Evolutionary conservation across 1,140 invertebrate species (phyloP), one percentile per base, ranked within the genome.

Genomic region (Pollicipes pollicipes): DNA sequence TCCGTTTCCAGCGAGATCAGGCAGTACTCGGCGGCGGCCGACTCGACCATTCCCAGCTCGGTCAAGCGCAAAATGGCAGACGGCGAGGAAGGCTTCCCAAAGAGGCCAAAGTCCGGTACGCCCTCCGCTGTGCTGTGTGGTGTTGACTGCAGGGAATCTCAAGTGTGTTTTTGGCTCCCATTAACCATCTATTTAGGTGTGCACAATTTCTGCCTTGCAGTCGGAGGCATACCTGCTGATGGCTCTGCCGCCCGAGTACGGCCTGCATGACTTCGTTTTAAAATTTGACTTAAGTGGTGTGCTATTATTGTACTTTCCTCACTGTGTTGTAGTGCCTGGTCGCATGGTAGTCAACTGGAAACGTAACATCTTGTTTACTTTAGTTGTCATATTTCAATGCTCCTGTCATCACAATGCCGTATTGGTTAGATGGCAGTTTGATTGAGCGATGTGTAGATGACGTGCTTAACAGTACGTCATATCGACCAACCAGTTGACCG

Each of bases 1-100:
- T n/a, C n/a, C n/a, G n/a, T n/a, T n/a, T n/a, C n/a, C 75, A 82
- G 82, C 73, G 78, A 83, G 75, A 78, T 84, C 4, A 77, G 79
- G 32, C 78, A 79, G 32, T 84, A 84, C 73, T 77, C 80, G 35
- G 71, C 77, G 24, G 76, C 78, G n/a, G 78, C 76, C 68, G 83
- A 84, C 73, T 82, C 81, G 24, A 83, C 82, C 0, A 72, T 83
- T 32, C 75, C 77, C 3, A 77, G 70, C 32, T 77, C 77, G 35
- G 73, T 73, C 73, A 82, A 82, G 71, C 74, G 80, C 63, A 80
- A 80, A 71, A 76, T 78, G 72, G 76, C 75, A 0, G 78, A 78
- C 3, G 77, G 78, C 73, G 70, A 73, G 75, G 31, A 77, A 76
- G 72, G 73, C 74, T 68, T 73, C 73, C 30, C 32, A 58, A 68